Base-by-base conservation (phyloP, 2,888 invertebrate species). In the Phytoseiulus persimilis region DNA sequence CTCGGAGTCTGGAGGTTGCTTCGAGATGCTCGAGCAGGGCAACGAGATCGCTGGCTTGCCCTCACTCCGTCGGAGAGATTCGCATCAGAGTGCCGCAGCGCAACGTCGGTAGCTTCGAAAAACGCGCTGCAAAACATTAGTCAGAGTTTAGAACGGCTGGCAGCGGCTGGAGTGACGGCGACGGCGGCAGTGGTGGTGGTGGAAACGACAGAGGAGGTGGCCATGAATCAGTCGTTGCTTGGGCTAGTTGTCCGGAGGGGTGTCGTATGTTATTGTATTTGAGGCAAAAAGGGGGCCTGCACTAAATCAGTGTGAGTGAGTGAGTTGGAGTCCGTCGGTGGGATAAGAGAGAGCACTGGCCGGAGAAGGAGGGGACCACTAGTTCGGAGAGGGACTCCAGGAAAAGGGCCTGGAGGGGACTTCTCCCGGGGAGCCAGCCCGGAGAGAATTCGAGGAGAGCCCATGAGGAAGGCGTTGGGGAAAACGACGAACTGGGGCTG, bases 241-340 rank as follows among this genome's bases (percentile, higher is more conserved):
- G 65, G 65, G 65, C 65, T 65, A 65, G 87, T n/a, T 33, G 84
- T 84, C 87, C n/a, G 87, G n/a, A 45, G 32, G 32, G 32, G 87
- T 32, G 33, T 87, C 87, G 87, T 87, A 87, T 33, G 87, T 87
- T 87, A 87, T 45, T 65, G 87, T 87, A 87, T 87, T 87, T 87
- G 87, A 87, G 87, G 87, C 45, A 87, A 33, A 87, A 87, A 87
- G 45, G 45, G 45, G 87, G 39, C 87, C 87, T 87, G 87, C 87
- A 87, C 32, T 87, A 87, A 87, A 33, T 87, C 87, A 87, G 32
- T 65, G 65, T 65, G 65, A 65, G 65, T 65, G 65, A 65, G 65
- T 65, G 65, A 65, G 65, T 65, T 65, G 65, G 65, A 65, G 65
- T 65, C 65, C 65, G 65, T 65, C 65, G 65, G 65, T 65, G 11